Conservation (phyloP, 2,888 invertebrate species). For the Dynastes hyllus region DNA sequence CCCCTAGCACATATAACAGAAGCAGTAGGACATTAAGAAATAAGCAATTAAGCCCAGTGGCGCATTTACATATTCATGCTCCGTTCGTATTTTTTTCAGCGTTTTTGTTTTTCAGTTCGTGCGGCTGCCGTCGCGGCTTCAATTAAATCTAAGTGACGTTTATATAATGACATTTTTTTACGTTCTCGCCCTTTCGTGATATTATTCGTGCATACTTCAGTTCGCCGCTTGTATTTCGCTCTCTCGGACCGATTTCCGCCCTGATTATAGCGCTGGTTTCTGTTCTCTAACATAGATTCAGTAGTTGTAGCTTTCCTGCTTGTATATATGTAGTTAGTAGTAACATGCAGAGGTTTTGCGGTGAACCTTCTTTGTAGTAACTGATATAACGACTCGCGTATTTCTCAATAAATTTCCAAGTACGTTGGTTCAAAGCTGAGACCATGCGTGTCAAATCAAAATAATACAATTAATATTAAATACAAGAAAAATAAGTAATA, state of each 20-base stretch:
- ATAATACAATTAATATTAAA: too few species aligned
- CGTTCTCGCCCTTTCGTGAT: constrained; percentile 34
- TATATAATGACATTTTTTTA: constrained; percentile 46
- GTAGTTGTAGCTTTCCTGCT: too few species aligned
- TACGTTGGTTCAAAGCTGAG: too few species aligned
- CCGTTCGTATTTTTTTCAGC: constrained; percentile 43
- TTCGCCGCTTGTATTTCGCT: constrained; percentile 13
- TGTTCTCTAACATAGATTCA: too few species aligned
- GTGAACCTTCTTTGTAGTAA: too few species aligned
- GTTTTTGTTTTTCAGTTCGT: constrained; percentile 44
- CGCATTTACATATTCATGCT: constrained; percentile 49
- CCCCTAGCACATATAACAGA: constrained; percentile 36
- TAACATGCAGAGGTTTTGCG: too few species aligned
- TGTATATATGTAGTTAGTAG: too few species aligned
- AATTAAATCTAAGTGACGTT: constrained; percentile 48
- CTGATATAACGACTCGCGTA: too few species aligned
- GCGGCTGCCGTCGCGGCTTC: constrained; percentile 39
- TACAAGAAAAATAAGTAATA: too few species aligned
- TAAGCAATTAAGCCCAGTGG: constrained; percentile 47
- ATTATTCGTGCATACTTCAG: constrained; percentile 36
- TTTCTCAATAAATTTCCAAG: too few species aligned
- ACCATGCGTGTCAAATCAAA: too few species aligned
- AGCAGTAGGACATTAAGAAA: constrained; percentile 47
- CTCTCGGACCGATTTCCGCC: not conserved
- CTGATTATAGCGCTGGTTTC: not conserved